Evolutionary conservation across 1,140 invertebrate genomes (phyloP).

Genomic region (Choristoneura fumiferana): DNA sequence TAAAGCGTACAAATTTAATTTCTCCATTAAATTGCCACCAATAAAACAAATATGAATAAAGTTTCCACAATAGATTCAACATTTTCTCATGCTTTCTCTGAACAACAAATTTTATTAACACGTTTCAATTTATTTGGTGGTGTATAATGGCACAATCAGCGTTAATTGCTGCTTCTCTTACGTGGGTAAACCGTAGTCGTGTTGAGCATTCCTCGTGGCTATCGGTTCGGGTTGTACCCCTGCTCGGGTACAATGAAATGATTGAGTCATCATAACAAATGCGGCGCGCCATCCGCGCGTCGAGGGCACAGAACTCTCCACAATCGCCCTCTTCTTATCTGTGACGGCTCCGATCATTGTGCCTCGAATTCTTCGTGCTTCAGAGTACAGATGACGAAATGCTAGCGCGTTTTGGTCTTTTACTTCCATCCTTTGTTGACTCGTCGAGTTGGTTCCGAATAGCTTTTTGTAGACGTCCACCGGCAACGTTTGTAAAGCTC

Average conservation of each 20-base stretch:
- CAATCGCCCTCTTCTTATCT: conserved; percentile 72
- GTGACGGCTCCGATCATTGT: conserved; percentile 68
- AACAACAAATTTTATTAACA: conserved; percentile 75
- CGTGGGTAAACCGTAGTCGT: conserved; percentile 37
- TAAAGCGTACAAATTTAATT: conserved; percentile 37
- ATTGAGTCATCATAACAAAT: conserved; percentile 77
- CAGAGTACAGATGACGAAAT: conserved; percentile 65
- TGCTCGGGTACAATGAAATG: conserved; percentile 66
- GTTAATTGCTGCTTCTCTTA: conserved; percentile 72
- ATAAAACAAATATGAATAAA: conserved; percentile 49
- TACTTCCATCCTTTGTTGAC: conserved; percentile 64
- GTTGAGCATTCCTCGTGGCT: conserved; percentile 34
- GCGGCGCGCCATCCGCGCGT: conserved; percentile 47
- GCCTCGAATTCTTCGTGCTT: conserved; percentile 61
- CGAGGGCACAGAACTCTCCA: conserved; percentile 58
- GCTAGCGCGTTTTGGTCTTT: conserved; percentile 60
- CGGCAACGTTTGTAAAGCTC: conserved; percentile 55
- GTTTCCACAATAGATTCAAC: conserved; percentile 50
- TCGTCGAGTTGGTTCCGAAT: conserved; percentile 63
- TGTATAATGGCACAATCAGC: conserved; percentile 52
- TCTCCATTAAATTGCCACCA: conserved; percentile 40
- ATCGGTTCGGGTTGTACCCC: conserved; percentile 40
- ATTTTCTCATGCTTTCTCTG: conserved; percentile 61
- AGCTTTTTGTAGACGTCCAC: conserved; percentile 64
- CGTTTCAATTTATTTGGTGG: conserved; percentile 62